Conservation (phyloP, 2,113 vertebrate species). For the Epinephelus moara region DNA sequence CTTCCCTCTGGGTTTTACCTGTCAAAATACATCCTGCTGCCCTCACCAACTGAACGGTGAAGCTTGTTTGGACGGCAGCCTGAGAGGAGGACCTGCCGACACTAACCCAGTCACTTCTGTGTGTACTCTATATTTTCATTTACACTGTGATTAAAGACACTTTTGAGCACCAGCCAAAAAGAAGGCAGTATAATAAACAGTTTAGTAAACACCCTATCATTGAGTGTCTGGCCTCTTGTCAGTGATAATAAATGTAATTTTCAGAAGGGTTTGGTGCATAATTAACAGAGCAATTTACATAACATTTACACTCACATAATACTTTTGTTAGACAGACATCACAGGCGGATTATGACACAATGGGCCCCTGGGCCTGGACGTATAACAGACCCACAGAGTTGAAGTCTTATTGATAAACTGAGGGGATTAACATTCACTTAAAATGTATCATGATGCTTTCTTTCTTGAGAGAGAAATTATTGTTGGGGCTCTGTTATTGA, state of each 20-base stretch:
- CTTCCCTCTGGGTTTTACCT: neutral
- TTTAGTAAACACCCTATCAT: neutral
- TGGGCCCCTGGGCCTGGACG: too few relatives aligned
- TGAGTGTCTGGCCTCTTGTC: neutral
- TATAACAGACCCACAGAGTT: too few relatives aligned
- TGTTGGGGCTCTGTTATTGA: too few relatives aligned
- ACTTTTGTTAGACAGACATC: too few relatives aligned
- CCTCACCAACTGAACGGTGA: neutral
- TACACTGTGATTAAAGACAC: neutral
- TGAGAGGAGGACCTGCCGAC: neutral
- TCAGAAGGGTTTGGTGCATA: neutral
- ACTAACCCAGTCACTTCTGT: neutral
- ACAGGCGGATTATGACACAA: too few relatives aligned
- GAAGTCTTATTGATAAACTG: too few relatives aligned
- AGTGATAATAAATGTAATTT: neutral
- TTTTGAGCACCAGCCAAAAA: neutral
- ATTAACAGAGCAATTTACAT: neutral
- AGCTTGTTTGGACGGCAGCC: neutral
- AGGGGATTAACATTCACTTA: too few relatives aligned
- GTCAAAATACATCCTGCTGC: neutral
- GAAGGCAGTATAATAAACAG: neutral
- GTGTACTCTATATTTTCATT: neutral
- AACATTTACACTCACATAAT: too few relatives aligned
- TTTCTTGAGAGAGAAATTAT: too few relatives aligned
- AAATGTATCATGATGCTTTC: too few relatives aligned